Evolutionary conservation across 2,888 invertebrate genomes (phyloP), one percentile per base, ranked within the genome.

Genomic region (Agonopterix subpropinquella): DNA sequence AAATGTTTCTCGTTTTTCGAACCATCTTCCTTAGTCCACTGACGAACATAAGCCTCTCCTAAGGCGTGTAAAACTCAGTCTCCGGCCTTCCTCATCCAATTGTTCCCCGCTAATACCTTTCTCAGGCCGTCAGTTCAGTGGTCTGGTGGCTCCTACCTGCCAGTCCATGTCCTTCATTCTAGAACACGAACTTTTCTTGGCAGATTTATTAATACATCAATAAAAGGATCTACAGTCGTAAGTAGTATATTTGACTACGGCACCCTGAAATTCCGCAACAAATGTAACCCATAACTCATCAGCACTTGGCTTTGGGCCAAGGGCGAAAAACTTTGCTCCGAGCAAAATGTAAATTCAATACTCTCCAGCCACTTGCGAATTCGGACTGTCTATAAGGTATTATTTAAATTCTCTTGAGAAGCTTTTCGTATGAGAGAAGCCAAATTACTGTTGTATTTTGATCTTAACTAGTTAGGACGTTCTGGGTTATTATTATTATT

Each of bases 251-350:
- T n/a, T n/a, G n/a, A 39, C 39, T 39, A 39, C 39, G n/a, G 39
- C n/a, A 10, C 9, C 10, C 39, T n/a, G n/a, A 39, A 39, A 39
- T n/a, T 39, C 39, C 39, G n/a, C 9, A n/a, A 39, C 10, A 39
- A 39, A 39, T 39, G 9, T 39, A 39, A n/a, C 10, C 39, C 10
- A 39, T 39, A 39, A 39, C 39, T 39, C 39, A 39, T 39, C 39
- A 39, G n/a, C 10, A 39, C 10, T 51, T 59, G 56, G 59, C 59
- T 11, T 37, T 11, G 2, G 11, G 52, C 60, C 59, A 60, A 52
- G 39, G 10, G 39, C 10, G 39, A n/a, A 28, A 28, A 28, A 28
- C 28, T 28, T 28, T 28, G 28, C 28, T 28, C 28, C 28, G 39
- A 9, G 39, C 39, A 10, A 39, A 47, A 43, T 47, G 47, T 47